phyloP scores from a whole-genome alignment of 2,113 vertebrate genomes.

The Sturnira hondurensis region DNA sequence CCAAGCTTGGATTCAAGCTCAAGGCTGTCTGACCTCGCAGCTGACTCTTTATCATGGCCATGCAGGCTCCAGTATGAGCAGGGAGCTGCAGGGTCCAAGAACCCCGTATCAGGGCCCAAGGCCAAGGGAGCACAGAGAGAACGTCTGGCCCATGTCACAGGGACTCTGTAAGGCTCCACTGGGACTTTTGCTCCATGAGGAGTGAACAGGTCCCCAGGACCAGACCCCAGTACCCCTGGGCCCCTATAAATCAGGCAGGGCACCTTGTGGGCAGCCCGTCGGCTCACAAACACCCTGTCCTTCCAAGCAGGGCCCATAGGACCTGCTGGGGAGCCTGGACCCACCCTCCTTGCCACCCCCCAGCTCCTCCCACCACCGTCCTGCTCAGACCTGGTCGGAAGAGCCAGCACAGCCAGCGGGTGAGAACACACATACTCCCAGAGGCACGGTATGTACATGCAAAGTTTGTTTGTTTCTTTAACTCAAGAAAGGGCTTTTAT shows the following conservation, averaged over 20 bases:
- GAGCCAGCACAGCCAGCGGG: not conserved
- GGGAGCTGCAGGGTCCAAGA: not conserved
- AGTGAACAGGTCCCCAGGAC: not conserved
- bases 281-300: not conserved
- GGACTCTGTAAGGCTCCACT: not conserved
- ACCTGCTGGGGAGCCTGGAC: not conserved
- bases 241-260: not conserved
- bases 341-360: not conserved
- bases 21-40: not conserved
- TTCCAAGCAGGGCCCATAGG: not conserved
- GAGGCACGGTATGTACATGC: not conserved
- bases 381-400: not conserved
- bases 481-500: conserved; percentile 69
- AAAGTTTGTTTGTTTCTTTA: not conserved
- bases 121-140: not conserved
- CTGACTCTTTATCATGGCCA: not conserved
- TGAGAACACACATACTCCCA: not conserved
- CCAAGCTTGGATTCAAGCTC: not conserved
- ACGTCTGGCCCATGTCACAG: not conserved
- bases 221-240: not conserved
- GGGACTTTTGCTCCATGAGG: not conserved
- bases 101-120: not conserved
- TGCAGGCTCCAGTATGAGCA: not conserved
- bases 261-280: not conserved
- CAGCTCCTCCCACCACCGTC: not conserved